A percentile compares a stretch with the other conserved stretches of the same genome.
Conservation (phyloP, 2,888 invertebrate genomes). For the Ormyrus thymus region DNA sequence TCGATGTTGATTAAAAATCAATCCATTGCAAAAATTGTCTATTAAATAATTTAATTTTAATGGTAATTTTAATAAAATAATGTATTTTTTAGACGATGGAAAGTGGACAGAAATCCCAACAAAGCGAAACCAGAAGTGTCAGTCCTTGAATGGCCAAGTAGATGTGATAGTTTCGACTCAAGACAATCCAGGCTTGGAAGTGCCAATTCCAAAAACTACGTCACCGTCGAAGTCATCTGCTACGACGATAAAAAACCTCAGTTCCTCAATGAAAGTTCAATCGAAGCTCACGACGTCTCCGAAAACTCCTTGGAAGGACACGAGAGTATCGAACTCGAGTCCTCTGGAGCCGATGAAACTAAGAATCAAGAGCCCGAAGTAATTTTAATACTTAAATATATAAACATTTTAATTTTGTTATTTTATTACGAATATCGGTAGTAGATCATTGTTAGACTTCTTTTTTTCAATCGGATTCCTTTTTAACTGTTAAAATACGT, state of each 20-base stretch:
- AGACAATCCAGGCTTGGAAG: constrained; percentile 16
- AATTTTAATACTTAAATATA: neutral
- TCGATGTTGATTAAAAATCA: no score
- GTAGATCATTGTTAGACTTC: no score
- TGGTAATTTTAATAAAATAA: no score
- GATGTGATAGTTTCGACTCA: neutral
- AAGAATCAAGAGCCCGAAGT: constrained; percentile 41
- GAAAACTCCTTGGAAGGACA: constrained; percentile 22
- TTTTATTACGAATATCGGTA: no score
- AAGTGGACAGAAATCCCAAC: neutral
- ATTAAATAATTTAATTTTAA: no score
- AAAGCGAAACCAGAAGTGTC: constrained; percentile 39
- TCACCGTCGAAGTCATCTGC: constrained; percentile 51
- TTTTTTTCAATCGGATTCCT: no score
- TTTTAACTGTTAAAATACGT: no score
- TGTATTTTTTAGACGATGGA: constrained; percentile 37
- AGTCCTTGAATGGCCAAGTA: constrained; percentile 28
- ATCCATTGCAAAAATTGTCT: no score
- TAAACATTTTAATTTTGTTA: no score
- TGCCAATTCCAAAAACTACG: constrained; percentile 39
- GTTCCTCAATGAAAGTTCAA: constrained; percentile 38
- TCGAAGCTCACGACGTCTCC: constrained; percentile 40
- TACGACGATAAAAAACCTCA: constrained; percentile 10
- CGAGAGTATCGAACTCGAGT: constrained; percentile 31
- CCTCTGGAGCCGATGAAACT: neutral